These are phyloP conservation scores for Hippocampus abdominalis DNA, from an alignment of 2,113 vertebrate species.

Conservation along the genomic window DNA sequence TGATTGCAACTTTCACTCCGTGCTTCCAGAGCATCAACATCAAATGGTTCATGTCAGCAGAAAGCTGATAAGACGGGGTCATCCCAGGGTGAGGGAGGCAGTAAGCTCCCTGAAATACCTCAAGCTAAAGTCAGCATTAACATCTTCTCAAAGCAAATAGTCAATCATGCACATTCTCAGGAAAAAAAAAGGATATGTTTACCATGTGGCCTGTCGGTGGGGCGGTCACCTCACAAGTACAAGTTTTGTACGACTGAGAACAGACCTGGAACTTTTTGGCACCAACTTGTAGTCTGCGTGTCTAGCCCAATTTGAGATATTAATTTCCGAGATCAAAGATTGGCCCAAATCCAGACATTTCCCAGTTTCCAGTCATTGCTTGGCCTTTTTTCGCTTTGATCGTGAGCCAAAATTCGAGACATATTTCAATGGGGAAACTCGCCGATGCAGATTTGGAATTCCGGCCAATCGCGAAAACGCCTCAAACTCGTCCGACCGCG, in stretches of 20 bases:
- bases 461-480: too few relatives aligned
- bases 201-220: background rate
- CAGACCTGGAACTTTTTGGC: background rate
- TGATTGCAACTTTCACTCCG: slow-evolving; percentile 52
- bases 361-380: background rate
- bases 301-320: too few relatives aligned
- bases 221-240: background rate
- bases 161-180: slow-evolving; percentile 14
- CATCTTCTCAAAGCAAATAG: slow-evolving; percentile 31
- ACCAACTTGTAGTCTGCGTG: background rate
- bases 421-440: too few relatives aligned
- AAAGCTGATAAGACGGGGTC: slow-evolving; percentile 59
- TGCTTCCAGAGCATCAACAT: slow-evolving; percentile 42
- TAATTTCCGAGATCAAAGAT: too few relatives aligned
- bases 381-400: background rate
- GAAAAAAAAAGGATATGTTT: background rate
- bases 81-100: slow-evolving; percentile 54
- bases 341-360: too few relatives aligned
- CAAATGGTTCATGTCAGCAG: slow-evolving; percentile 54
- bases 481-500: too few relatives aligned
- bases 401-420: background rate
- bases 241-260: background rate
- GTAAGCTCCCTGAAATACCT: slow-evolving; percentile 48
- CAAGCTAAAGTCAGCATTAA: slow-evolving; percentile 25
- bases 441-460: too few relatives aligned